phyloP scores from a whole-genome alignment of 2,113 vertebrate genomes.

The Vulpes ferrilata region DNA sequence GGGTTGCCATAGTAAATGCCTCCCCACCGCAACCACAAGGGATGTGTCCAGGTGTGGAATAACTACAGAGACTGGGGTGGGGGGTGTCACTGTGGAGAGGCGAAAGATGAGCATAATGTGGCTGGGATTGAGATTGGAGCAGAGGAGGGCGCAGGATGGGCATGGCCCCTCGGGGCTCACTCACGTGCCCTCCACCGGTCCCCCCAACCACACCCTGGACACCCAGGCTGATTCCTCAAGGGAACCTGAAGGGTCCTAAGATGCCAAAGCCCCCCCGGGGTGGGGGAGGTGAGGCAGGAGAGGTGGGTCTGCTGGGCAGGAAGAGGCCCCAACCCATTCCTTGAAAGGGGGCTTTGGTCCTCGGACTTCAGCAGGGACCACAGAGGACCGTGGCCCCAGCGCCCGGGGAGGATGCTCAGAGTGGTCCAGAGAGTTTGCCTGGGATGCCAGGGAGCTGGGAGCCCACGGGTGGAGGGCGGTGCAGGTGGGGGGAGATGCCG shows the following conservation, averaged over 20 bases:
- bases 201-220: not conserved
- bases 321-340: not conserved
- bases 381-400: not conserved
- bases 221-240: not conserved
- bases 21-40: not conserved
- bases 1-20: conserved; percentile 59
- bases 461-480: conserved; percentile 50
- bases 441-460: conserved; percentile 9
- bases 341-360: conserved; percentile 27
- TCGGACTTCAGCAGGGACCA: conserved; percentile 56
- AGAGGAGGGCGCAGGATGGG: not conserved
- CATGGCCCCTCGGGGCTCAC: not conserved
- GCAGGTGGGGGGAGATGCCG: conserved; percentile 67
- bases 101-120: not conserved
- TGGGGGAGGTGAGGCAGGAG: not conserved
- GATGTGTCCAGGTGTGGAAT: conserved; percentile 15
- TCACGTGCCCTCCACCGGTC: not conserved
- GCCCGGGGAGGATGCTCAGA: conserved; percentile 1
- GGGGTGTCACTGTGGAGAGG: not conserved
- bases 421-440: conserved; percentile 55
- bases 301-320: not conserved
- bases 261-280: not conserved
- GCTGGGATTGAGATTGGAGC: not conserved
- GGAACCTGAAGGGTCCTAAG: not conserved
- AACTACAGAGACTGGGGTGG: not conserved